Conservation (phyloP, 2,797 vertebrate species). For the Mico argentatus region DNA sequence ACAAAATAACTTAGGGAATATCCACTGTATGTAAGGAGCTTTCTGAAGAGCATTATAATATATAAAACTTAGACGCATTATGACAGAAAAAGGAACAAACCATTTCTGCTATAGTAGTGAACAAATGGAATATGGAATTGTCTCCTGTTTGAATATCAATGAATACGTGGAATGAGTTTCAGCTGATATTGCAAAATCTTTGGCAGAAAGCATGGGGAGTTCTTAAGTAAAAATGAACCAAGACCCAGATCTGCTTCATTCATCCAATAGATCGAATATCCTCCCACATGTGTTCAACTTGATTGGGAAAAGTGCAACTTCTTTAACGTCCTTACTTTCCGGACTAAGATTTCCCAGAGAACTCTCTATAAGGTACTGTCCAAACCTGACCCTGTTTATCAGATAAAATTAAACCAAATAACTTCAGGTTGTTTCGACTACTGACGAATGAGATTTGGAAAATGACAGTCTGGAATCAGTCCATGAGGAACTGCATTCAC, state of each 20-base stretch:
- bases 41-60: background rate
- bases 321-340: background rate
- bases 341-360: background rate
- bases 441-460: background rate
- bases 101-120: background rate
- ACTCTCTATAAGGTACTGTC: background rate
- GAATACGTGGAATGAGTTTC: background rate
- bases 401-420: slow-evolving; percentile 6
- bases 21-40: background rate
- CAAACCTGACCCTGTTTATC: slow-evolving; percentile 20
- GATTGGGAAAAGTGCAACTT: background rate
- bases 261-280: background rate
- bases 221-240: slow-evolving; percentile 22
- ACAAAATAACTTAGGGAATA: background rate
- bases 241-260: background rate
- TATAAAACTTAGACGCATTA: background rate
- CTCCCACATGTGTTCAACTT: background rate
- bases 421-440: background rate
- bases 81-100: background rate
- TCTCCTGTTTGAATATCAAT: background rate
- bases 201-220: background rate
- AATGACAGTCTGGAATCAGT: background rate
- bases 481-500: background rate
- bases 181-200: background rate
- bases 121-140: background rate